Evolutionary conservation across 2,797 vertebrate species (phyloP), one percentile per base, ranked within the genome.

Genomic region (Tauraco hartlaubi): DNA sequence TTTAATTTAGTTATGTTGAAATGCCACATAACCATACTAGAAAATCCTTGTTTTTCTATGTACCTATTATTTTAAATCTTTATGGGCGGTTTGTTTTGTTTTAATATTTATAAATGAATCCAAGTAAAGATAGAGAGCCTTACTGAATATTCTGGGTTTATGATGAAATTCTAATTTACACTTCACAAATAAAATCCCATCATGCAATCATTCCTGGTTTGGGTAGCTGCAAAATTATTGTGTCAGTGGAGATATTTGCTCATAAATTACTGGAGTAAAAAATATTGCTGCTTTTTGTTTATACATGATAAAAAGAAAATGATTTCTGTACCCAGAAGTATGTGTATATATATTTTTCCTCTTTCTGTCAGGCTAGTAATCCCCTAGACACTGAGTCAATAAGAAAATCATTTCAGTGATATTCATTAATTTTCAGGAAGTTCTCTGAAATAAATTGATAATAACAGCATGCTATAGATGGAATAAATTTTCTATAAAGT

Each of bases 241-340:
- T 90, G 72, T 78, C 91, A 85, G 44, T 82, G 73, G 51, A 97
- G 76, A 63, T 52, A 90, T 87, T 87, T 95, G 12, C 33, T 56
- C 54, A 93, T 95, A 97, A 97, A 96, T 94, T 91, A 87, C 55
- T 48, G 3, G 41, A 55, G 9, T 49, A 73, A 81, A 76, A 91
- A 85, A 83, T 94, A 85, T 71, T 81, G 72, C 39, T 90, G 52
- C 16, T 95, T 97, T 96, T 93, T 86, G 87, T 97, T 97, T 96
- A 94, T 93, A 95, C 59, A 72, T 93, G 79, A 92, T 96, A 93
- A 94, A 97, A 93, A 88, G 37, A 73, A 89, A 84, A 96, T 91
- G 0, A 96, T 90, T 96, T 95, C 43, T 97, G 23, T 61, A 77
- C 39, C 61, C 44, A 91, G 80, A 85, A 91, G 29, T 88, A 33